These are phyloP conservation scores for Sminthurinus aureus DNA, from an alignment of 2,888 invertebrate genomes.

Conservation along the genomic window DNA sequence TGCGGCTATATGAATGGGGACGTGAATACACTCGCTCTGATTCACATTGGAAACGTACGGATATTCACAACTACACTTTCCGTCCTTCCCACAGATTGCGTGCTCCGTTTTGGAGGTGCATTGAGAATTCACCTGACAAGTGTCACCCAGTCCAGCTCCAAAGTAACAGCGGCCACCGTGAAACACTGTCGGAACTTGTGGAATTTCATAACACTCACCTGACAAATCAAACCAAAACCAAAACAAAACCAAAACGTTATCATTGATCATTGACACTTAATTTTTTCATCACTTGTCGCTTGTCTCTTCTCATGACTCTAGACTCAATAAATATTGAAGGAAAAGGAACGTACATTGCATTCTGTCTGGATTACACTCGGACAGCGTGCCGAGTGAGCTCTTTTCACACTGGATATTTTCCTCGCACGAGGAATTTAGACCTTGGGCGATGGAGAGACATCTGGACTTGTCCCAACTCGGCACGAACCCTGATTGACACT, in stretches of 20 bases:
- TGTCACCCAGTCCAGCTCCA: constrained; percentile 56
- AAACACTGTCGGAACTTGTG: constrained; percentile 54
- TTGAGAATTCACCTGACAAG: constrained; percentile 56
- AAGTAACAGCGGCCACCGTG: constrained; percentile 55
- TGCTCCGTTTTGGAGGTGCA: constrained; percentile 51
- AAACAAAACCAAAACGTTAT: too few relatives aligned
- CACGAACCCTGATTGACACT: constrained; percentile 52
- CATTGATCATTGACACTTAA: too few relatives aligned
- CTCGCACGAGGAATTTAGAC: constrained; percentile 55
- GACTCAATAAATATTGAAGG: too few relatives aligned
- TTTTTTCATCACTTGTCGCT: too few relatives aligned
- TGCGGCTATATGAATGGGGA: constrained; percentile 12
- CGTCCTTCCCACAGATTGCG: constrained; percentile 51
- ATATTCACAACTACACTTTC: constrained; percentile 51
- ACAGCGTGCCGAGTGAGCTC: constrained; percentile 52
- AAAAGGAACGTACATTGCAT: constrained; percentile 45
- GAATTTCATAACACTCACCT: background rate
- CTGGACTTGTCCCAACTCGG: constrained; percentile 58
- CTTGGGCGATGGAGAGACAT: constrained; percentile 56
- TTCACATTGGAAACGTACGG: constrained; percentile 41
- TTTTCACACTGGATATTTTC: constrained; percentile 57
- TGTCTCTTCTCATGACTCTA: too few relatives aligned
- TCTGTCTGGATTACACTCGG: constrained; percentile 54
- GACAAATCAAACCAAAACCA: too few relatives aligned
- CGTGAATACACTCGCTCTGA: background rate